phyloP scores from a whole-genome alignment of 1,140 invertebrate species.

The Drosophila equinoxialis region DNA sequence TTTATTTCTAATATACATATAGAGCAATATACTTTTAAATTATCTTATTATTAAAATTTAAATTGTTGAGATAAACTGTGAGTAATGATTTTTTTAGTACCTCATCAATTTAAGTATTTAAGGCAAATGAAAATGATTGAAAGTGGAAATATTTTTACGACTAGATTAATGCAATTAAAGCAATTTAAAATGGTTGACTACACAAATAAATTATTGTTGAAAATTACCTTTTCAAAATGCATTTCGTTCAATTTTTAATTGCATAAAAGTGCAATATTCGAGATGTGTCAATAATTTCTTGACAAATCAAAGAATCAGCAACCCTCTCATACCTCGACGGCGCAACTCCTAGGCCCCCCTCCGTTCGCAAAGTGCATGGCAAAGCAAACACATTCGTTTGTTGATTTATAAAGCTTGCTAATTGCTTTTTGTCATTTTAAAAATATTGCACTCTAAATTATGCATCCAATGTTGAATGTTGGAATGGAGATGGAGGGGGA shows the following conservation, averaged over 20 bases:
- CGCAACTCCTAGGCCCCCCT: not conserved
- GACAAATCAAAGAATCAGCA: conserved; percentile 11
- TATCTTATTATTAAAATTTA: too few relatives aligned
- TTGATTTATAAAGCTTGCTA: conserved; percentile 61
- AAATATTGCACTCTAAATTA: conserved; percentile 49
- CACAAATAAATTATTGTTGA: not conserved
- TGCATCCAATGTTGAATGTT: conserved; percentile 31
- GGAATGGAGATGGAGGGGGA: not conserved
- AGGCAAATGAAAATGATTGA: too few relatives aligned
- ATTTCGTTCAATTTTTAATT: conserved; percentile 7
- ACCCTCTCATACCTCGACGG: not conserved
- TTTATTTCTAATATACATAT: too few relatives aligned
- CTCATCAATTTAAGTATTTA: too few relatives aligned
- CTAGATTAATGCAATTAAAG: not conserved
- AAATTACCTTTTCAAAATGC: not conserved
- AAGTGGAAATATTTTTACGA: too few relatives aligned
- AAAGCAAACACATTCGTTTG: conserved; percentile 23
- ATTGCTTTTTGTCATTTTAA: conserved; percentile 62
- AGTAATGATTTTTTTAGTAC: too few relatives aligned
- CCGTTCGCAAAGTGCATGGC: not conserved
- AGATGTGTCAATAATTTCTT: conserved; percentile 21
- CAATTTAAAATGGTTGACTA: not conserved
- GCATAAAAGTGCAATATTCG: conserved; percentile 2
- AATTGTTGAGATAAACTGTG: too few relatives aligned
- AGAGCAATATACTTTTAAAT: too few relatives aligned